Evolutionary conservation across 2,797 vertebrate species (phyloP).

Genomic region (Catharus ustulatus): DNA sequence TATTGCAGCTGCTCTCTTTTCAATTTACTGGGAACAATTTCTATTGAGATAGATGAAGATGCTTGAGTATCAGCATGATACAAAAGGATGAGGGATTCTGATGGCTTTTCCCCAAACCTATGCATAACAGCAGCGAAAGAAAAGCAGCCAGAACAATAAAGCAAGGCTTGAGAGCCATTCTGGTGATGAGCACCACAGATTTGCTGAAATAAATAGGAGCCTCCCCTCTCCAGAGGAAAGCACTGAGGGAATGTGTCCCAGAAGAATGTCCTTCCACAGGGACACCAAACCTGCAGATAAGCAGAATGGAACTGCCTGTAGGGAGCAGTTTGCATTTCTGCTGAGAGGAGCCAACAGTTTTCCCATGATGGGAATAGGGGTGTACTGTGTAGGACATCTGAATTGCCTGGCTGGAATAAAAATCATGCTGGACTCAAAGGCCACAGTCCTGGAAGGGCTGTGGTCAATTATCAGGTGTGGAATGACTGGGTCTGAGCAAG

Average conservation of each 20-base stretch:
- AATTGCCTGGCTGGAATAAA: not conserved
- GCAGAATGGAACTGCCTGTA: not conserved
- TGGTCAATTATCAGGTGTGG: not conserved
- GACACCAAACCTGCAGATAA: not conserved
- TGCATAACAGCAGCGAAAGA: conserved; percentile 6
- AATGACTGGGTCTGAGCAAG: not conserved
- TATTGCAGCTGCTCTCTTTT: not conserved
- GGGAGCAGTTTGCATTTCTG: not conserved
- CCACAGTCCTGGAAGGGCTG: not conserved
- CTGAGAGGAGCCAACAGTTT: not conserved
- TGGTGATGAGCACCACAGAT: not conserved
- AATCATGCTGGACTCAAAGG: not conserved
- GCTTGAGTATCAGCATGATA: not conserved
- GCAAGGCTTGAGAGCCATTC: not conserved
- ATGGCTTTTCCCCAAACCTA: conserved; percentile 20
- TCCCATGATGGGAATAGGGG: not conserved
- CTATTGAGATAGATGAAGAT: conserved; percentile 1
- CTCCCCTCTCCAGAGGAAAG: not conserved
- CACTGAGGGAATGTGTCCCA: not conserved
- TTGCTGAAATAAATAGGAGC: not conserved
- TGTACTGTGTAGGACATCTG: not conserved
- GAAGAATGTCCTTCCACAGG: not conserved
- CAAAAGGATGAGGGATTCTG: conserved; percentile 12
- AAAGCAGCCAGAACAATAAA: conserved; percentile 22
- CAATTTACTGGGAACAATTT: conserved; percentile 36